A percentile compares a stretch with the other conserved stretches of the same genome.
phyloP scores from a whole-genome alignment of 2,888 invertebrate genomes.

The Melipona beecheii region DNA sequence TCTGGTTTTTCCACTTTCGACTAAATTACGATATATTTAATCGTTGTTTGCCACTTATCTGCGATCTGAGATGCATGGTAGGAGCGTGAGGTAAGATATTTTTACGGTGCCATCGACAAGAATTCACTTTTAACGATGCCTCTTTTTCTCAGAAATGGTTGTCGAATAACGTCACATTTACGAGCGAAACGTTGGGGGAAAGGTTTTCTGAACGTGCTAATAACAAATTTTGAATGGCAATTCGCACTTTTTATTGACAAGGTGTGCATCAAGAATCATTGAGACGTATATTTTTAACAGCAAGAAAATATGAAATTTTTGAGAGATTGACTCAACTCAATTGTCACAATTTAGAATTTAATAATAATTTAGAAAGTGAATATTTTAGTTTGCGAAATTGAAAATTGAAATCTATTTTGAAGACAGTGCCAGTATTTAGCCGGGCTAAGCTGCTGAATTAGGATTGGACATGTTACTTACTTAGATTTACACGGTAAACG shows the following conservation, averaged over 20 bases:
- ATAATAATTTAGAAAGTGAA: no score
- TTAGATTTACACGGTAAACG: neutral
- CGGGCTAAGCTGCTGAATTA: neutral
- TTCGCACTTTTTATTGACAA: neutral
- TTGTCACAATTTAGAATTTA: no score
- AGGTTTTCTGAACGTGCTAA: neutral
- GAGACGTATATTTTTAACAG: neutral
- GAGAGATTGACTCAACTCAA: no score
- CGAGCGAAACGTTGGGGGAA: neutral
- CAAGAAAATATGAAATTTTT: neutral
- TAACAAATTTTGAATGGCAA: neutral
- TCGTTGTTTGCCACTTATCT: neutral
- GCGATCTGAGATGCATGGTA: neutral
- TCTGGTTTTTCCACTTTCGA: conserved; percentile 60
- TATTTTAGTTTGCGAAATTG: neutral
- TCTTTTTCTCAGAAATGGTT: conserved; percentile 5
- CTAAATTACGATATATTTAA: conserved; percentile 36
- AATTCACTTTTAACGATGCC: conserved; percentile 20
- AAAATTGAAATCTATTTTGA: neutral
- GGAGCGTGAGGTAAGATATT: neutral
- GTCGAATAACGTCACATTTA: neutral
- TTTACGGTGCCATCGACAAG: neutral
- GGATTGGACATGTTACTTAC: neutral
- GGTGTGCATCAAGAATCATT: neutral
- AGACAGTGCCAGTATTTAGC: neutral